Percentiles rank a stretch among this genome's conserved stretches.
phyloP scores from a whole-genome alignment of 1,140 invertebrate species.

The Drosophila sp. region DNA sequence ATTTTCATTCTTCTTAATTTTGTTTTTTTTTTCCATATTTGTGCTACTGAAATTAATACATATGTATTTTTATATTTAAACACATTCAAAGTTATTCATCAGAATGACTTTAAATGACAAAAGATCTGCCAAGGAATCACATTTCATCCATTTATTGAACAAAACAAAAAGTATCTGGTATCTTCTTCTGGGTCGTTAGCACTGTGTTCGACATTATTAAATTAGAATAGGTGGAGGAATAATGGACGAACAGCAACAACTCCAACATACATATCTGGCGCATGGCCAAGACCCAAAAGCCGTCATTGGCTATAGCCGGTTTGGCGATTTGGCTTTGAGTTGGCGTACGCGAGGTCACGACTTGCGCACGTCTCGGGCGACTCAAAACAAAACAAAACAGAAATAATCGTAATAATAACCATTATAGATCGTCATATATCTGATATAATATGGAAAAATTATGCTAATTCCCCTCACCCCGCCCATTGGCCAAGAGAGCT shows the following conservation, averaged over 20 bases:
- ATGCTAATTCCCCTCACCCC: conserved; percentile 55
- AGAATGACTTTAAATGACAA: neutral
- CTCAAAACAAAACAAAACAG: conserved; percentile 56
- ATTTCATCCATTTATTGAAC: neutral
- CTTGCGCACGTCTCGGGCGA: conserved; percentile 44
- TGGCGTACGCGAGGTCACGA: conserved; percentile 46
- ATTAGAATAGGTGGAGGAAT: conserved; percentile 52
- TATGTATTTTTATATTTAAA: neutral
- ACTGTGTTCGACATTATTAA: conserved; percentile 59
- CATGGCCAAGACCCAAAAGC: conserved; percentile 58
- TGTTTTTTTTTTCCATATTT: conserved; percentile 14
- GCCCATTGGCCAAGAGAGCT: neutral
- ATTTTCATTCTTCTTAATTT: neutral
- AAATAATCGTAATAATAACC: conserved; percentile 63
- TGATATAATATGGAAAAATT: conserved; percentile 75
- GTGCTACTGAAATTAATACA: conserved; percentile 13
- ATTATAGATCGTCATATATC: conserved; percentile 27
- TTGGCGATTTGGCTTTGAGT: conserved; percentile 20
- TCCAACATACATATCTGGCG: conserved; percentile 47
- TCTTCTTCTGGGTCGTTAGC: conserved; percentile 41
- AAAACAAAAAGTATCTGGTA: conserved; percentile 45
- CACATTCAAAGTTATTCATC: conserved; percentile 13
- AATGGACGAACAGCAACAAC: conserved; percentile 10
- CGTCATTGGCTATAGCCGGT: conserved; percentile 49
- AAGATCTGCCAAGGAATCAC: conserved; percentile 35